Percentiles rank a stretch among this genome's conserved stretches.
Evolutionary conservation across 1,140 invertebrate genomes (phyloP).

Genomic region (Anoplophora glabripennis): DNA sequence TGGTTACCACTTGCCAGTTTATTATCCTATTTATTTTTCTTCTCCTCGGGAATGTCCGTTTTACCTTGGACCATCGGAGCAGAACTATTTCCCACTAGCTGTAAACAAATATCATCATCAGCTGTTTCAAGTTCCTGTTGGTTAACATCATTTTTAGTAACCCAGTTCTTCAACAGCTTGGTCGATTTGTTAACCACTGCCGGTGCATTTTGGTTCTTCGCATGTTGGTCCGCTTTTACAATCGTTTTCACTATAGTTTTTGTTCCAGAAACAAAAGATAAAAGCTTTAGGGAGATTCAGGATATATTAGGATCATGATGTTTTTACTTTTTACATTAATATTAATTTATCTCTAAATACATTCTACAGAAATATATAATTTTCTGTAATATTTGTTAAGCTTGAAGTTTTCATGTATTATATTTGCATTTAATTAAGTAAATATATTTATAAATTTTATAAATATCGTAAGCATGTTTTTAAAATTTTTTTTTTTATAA

Average conservation of each 20-base stretch:
- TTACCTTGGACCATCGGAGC: constrained; percentile 68
- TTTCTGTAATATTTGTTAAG: too few relatives aligned
- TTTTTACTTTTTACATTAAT: too few relatives aligned
- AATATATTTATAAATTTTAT: too few relatives aligned
- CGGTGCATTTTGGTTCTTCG: constrained; percentile 70
- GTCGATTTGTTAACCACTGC: constrained; percentile 53
- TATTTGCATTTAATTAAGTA: too few relatives aligned
- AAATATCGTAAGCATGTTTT: too few relatives aligned
- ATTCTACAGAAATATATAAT: too few relatives aligned
- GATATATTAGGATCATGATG: constrained; percentile 21
- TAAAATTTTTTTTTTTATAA: too few relatives aligned
- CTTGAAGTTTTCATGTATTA: too few relatives aligned
- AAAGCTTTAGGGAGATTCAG: constrained; percentile 57
- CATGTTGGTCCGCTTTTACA: constrained; percentile 59
- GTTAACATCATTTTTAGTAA: constrained; percentile 67
- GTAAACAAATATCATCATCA: constrained; percentile 64
- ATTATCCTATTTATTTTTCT: constrained; percentile 65
- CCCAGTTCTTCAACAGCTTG: constrained; percentile 61
- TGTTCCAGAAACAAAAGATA: constrained; percentile 81
- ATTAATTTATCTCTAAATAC: too few relatives aligned
- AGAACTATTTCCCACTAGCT: constrained; percentile 68
- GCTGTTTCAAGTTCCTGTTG: constrained; percentile 66
- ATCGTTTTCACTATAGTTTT: constrained; percentile 60
- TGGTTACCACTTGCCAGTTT: constrained; percentile 63
- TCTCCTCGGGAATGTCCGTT: constrained; percentile 63